These are phyloP conservation scores for Melipona bicolor DNA, from an alignment of 2,888 invertebrate genomes.

Conservation along the genomic window DNA sequence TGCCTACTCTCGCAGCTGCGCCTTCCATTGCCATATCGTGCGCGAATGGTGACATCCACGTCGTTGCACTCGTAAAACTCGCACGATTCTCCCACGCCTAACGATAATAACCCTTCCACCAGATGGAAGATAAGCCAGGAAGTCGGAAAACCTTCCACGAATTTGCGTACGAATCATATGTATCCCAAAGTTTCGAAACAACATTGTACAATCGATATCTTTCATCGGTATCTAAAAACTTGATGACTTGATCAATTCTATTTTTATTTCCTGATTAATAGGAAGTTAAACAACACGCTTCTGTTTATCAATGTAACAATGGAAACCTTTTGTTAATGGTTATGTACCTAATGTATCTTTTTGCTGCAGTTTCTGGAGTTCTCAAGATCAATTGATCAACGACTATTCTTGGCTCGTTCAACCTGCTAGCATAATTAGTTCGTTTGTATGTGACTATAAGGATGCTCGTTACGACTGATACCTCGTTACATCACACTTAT, in stretches of 20 bases:
- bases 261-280: no score
- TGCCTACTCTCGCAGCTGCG: conserved; percentile 63
- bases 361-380: no score
- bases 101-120: conserved; percentile 47
- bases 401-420: neutral
- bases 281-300: no score
- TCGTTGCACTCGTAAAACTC: conserved; percentile 65
- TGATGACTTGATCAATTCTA: no score
- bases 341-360: neutral
- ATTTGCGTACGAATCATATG: conserved; percentile 33
- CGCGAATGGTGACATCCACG: conserved; percentile 63
- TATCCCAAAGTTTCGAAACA: neutral
- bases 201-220: no score
- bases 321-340: no score
- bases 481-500: conserved; percentile 36
- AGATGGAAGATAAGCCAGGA: conserved; percentile 43
- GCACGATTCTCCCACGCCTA: conserved; percentile 68
- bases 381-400: conserved; percentile 12
- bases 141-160: conserved; percentile 37
- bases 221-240: neutral
- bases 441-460: neutral
- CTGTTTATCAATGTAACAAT: neutral
- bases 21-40: conserved; percentile 27
- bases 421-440: conserved; percentile 28
- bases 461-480: conserved; percentile 27